Base-by-base conservation (phyloP, 92 coral and sea anemone genomes). In the Umimayanthus chanpuru region DNA sequence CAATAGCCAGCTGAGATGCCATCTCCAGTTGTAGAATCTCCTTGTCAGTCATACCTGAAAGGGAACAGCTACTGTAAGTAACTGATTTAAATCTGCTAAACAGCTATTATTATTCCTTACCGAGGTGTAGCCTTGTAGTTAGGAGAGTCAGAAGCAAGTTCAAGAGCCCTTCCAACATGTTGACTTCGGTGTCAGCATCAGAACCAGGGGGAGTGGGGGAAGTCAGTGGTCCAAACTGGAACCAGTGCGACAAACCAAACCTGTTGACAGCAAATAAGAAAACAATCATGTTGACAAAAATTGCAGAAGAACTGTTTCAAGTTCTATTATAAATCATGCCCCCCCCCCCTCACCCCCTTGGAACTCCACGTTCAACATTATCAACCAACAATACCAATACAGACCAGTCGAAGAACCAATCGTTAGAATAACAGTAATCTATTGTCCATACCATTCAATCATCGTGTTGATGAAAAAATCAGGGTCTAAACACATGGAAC, bases 401-500 rank as follows among this genome's bases (percentile, higher is more conserved):
- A 53, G 12, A 12, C 20, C 11, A 12, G 9, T 53, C 58, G 12
- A 15, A 53, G 20, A 53, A 14, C 20, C 2, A 74, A 41, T 28
- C 4, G 26, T 15, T 20, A 74, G 25, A 74, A n/a, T 14, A 41
- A 28, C 20, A 41, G 11, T 32, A 18, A 32, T 41, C 41, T 72
- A 72, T 4, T 28, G 29, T 5, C 82, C 96, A 76, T 81, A 97
- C 94, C 98, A 93, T 76, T 97, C 98, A 84, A 97, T 83, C 86
- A 97, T 82, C 58, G 92, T 84, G 90, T 86, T 87, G 41, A 97
- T 79, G 75, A 95, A 90, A 86, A 89, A 92, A 53, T 97, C 99
- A 39, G 99, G 99, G 85, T 97, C 99, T 91, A 97, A 86, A 67
- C 89, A 94, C 85, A 95, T 94, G 30, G 98, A 98, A 89, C 99